Base-by-base conservation (phyloP, 1,140 invertebrate genomes). In the Atta colombica region DNA sequence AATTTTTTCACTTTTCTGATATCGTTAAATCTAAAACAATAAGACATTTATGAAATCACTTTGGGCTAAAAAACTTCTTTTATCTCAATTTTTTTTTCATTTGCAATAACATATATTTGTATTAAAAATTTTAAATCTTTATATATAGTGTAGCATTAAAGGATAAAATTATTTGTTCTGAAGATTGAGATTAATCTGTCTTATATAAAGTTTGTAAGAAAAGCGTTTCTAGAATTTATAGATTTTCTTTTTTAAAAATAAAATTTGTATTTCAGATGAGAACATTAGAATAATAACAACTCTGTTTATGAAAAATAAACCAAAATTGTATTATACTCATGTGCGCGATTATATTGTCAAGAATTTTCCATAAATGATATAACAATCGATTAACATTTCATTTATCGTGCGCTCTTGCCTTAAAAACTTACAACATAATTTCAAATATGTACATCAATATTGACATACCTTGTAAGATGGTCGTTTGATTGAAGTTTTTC, bases 391-490 rank as follows among this genome's bases (percentile, higher is more conserved):
- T 10, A 2, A 45, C 39, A 10, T 1, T 45, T 35, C 35, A 7
- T 35, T 45, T 45, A 45, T 45, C 39, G 39, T 45, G 8, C 8
- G 8, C 39, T 45, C 8, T 39, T 39, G 0, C 0, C 35, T 45
- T 10, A 45, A 45, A 45, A 45, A 45, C 0, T 45, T 45, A 45
- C 39, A 45, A 45, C 8, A 28, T 49, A 77, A 77, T 16, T 12
- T 5, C 8, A 2, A n/a, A 66, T 53, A 31, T 35, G 0, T 35
- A 49, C 10, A 55, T 58, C 14, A 28, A 85, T 60, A 60, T 25
- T 25, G 12, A 58, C 88, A 7, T 85, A 90, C 89, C 88, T 90
- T 75, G 3, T 28, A 69, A 18, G 72, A 49, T 7, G 45, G 69
- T 55, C 21, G 66, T 51, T 75, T 82, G 21, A 14, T 12, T 18